Percentiles rank a stretch among this genome's conserved stretches.
Conservation (phyloP, 2,888 invertebrate genomes). For the Agrilus cyanescens region DNA sequence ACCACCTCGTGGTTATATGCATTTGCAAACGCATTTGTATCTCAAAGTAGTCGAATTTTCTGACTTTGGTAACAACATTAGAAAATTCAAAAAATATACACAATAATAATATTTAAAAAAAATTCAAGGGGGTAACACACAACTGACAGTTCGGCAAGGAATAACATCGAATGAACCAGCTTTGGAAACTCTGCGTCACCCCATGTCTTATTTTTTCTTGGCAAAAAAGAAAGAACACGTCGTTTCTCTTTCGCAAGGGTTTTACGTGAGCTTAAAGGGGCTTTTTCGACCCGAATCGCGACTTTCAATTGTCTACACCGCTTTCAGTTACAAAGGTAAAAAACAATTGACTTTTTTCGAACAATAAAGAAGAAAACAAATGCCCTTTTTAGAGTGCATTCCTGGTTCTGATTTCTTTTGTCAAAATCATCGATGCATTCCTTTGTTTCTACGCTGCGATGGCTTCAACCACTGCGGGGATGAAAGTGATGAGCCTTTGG, state of each 20-base stretch:
- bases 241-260: conserved; percentile 50
- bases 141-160: conserved; percentile 53
- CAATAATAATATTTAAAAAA: background rate
- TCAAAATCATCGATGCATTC: conserved; percentile 58
- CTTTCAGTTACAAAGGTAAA: conserved; percentile 57
- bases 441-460: conserved; percentile 55
- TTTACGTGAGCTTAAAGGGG: conserved; percentile 56
- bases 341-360: conserved; percentile 5
- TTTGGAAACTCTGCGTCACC: conserved; percentile 46
- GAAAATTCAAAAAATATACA: conserved; percentile 4
- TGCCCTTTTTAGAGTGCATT: conserved; percentile 45
- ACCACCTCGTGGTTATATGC: conserved; percentile 49
- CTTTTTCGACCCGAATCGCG: conserved; percentile 50
- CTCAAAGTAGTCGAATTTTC: conserved; percentile 36
- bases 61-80: conserved; percentile 24
- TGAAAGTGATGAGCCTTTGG: conserved; percentile 52
- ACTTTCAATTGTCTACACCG: conserved; percentile 55
- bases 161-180: conserved; percentile 50
- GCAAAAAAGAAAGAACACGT: conserved; percentile 44
- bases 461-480: conserved; percentile 69
- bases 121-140: conserved; percentile 43
- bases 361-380: background rate
- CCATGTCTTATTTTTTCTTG: conserved; percentile 26
- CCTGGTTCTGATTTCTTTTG: conserved; percentile 57
- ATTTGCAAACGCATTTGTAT: conserved; percentile 55